Conservation (phyloP, 2,797 vertebrate species). For the Crenuchus spilurus region DNA sequence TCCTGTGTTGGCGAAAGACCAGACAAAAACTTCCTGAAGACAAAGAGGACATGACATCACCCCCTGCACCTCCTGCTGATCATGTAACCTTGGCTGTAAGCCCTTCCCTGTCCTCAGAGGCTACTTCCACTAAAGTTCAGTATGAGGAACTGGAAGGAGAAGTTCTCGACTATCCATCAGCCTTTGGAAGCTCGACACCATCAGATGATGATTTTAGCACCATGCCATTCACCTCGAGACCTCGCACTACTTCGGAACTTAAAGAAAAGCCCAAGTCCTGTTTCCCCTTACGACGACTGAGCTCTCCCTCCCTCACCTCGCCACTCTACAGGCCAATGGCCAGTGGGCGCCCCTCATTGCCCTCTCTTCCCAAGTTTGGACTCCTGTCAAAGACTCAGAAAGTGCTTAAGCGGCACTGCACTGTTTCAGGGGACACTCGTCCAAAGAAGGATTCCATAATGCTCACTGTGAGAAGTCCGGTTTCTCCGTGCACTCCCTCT, state of each 20-base stretch:
- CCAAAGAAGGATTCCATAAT: slow-evolving; percentile 64
- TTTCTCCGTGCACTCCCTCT: slow-evolving; percentile 40
- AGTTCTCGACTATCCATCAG: slow-evolving; percentile 64
- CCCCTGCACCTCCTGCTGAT: slow-evolving; percentile 42
- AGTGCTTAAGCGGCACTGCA: slow-evolving; percentile 70
- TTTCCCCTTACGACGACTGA: slow-evolving; percentile 69
- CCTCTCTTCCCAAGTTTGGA: slow-evolving; percentile 68
- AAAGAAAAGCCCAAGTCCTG: slow-evolving; percentile 59
- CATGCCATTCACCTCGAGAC: slow-evolving; percentile 28
- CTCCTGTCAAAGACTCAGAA: slow-evolving; percentile 67
- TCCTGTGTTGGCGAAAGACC: slow-evolving; percentile 73
- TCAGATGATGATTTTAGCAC: slow-evolving; percentile 56
- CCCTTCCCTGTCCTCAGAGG: slow-evolving; percentile 25
- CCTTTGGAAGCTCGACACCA: slow-evolving; percentile 61
- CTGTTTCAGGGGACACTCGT: slow-evolving; percentile 63
- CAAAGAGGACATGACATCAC: slow-evolving; percentile 55
- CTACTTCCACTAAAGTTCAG: slow-evolving; percentile 54
- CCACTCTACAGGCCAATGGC: slow-evolving; percentile 63
- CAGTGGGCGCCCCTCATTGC: slow-evolving; percentile 65
- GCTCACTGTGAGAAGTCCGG: slow-evolving; percentile 54
- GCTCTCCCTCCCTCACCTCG: slow-evolving; percentile 57
- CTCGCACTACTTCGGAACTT: slow-evolving; percentile 44
- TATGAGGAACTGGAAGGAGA: slow-evolving; percentile 70
- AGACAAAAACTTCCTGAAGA: slow-evolving; percentile 43
- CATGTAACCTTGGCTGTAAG: slow-evolving; percentile 46